phyloP scores from a whole-genome alignment of 2,888 invertebrate species.

The Yponomeuta evonymella region DNA sequence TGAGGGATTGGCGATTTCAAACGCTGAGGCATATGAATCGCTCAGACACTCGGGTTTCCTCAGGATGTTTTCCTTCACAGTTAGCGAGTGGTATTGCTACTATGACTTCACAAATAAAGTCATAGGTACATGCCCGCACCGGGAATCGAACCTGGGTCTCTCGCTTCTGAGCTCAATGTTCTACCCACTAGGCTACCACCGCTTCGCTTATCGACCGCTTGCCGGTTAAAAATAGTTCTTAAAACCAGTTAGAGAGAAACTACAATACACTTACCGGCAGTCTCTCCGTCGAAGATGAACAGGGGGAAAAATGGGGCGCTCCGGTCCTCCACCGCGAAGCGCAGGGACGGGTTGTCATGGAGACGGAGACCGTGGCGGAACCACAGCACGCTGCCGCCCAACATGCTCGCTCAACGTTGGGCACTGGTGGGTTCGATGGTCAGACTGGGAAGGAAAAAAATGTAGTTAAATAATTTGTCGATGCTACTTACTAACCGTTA shows the following conservation, averaged over 20 bases:
- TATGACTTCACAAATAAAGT: too few species aligned
- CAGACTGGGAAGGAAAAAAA: neutral
- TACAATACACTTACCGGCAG: slow-evolving; percentile 72
- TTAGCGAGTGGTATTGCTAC: too few species aligned
- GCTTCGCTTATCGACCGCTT: slow-evolving; percentile 47
- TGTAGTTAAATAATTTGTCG: too few species aligned
- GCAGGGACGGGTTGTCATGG: slow-evolving; percentile 82
- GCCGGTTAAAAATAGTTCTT: neutral
- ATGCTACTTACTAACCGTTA: too few species aligned
- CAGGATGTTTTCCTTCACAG: too few species aligned
- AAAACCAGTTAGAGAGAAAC: neutral
- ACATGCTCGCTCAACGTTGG: neutral
- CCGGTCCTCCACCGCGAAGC: slow-evolving; percentile 66
- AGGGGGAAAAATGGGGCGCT: slow-evolving; percentile 75
- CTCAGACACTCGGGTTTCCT: too few species aligned
- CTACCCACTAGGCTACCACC: too few species aligned
- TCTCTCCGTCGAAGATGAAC: slow-evolving; percentile 86
- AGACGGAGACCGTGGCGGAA: slow-evolving; percentile 82
- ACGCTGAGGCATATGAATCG: too few species aligned
- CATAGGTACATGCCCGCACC: too few species aligned
- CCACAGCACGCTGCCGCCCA: slow-evolving; percentile 78
- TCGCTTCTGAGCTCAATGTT: too few species aligned
- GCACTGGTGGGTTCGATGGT: neutral
- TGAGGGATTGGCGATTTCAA: too few species aligned
- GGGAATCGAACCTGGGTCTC: too few species aligned